phyloP scores from a whole-genome alignment of 2,797 vertebrate species.

The Sternotherus odoratus region DNA sequence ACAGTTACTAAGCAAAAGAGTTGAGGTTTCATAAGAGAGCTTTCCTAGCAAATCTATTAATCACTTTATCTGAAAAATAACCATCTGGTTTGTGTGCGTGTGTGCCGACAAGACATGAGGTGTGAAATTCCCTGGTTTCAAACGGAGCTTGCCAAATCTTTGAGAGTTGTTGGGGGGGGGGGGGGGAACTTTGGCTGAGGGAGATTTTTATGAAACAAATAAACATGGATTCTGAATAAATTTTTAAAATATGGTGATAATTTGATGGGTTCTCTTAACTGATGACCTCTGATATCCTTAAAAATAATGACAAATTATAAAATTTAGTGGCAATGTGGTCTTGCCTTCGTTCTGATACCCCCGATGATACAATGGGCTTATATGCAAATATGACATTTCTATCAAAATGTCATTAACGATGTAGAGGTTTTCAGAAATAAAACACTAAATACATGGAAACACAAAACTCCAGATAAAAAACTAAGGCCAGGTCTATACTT shows the following conservation, averaged over 20 bases:
- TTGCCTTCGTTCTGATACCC: background rate
- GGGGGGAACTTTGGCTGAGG: fast-evolving
- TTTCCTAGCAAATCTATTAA: background rate
- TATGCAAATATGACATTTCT: background rate
- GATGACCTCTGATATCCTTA: background rate
- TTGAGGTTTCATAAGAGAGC: background rate
- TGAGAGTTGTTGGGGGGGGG: too few species aligned
- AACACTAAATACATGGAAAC: background rate
- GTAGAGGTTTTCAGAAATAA: background rate
- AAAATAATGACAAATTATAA: background rate
- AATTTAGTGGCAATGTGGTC: background rate
- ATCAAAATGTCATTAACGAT: background rate
- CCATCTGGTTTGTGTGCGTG: fast-evolving
- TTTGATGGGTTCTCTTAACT: background rate
- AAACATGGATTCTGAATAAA: background rate
- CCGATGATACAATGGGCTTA: background rate
- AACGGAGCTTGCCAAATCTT: background rate
- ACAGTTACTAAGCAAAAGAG: background rate
- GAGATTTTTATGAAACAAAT: background rate
- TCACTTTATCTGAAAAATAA: background rate
- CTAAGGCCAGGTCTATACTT: background rate
- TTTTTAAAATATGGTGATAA: background rate
- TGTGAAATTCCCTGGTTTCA: background rate
- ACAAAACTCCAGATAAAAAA: background rate
- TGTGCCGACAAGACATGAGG: background rate